These are phyloP conservation scores for Sialis lutaria DNA, from an alignment of 2,888 invertebrate genomes.

Conservation along the genomic window DNA sequence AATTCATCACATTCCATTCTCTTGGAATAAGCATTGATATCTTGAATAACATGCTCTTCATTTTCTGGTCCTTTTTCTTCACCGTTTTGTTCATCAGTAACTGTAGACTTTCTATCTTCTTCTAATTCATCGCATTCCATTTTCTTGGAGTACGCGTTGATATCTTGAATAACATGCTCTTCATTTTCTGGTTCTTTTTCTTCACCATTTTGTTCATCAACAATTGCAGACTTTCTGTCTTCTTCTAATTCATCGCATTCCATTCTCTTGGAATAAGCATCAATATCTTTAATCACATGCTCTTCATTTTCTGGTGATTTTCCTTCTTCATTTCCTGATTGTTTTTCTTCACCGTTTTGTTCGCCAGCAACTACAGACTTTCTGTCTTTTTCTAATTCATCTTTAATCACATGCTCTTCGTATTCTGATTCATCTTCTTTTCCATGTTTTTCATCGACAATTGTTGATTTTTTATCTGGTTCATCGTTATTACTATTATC, in stretches of 20 bases:
- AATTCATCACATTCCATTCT: neutral
- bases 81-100: neutral
- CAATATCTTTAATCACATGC: no score
- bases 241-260: conserved; percentile 1
- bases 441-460: neutral
- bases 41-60: neutral
- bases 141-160: no score
- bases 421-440: neutral
- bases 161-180: no score
- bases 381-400: neutral
- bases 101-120: no score
- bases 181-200: neutral
- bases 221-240: neutral
- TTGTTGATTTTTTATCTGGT: neutral
- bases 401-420: neutral
- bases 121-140: no score
- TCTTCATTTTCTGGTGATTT: neutral
- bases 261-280: no score
- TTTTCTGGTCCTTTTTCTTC: neutral
- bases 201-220: neutral
- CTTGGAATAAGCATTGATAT: no score
- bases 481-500: neutral
- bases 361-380: no score
- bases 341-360: no score
- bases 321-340: no score